Percentiles rank a stretch among this genome's conserved stretches.
phyloP scores from a whole-genome alignment of 2,113 vertebrate genomes.

The Hirundichthys speculiger region DNA sequence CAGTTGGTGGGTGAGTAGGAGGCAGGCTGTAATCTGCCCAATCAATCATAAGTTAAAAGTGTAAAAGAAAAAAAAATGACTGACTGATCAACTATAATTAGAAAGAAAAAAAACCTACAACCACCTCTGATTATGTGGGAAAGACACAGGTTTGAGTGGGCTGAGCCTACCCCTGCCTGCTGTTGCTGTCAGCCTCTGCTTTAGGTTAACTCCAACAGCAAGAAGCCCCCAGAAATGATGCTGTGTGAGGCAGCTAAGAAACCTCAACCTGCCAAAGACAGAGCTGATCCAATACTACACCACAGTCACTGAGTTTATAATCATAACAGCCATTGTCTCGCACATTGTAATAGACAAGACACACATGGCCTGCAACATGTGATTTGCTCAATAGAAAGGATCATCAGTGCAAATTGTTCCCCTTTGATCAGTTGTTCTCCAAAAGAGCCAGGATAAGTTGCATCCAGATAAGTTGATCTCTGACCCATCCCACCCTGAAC shows the following conservation, averaged over 20 bases:
- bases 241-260: neutral
- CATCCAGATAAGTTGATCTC: constrained; percentile 2
- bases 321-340: constrained; percentile 1
- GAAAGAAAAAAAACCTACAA: too few species aligned
- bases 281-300: neutral
- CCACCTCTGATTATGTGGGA: too few species aligned
- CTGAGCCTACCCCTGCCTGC: too few species aligned
- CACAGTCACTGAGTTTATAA: neutral
- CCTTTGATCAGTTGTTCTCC: constrained; percentile 11
- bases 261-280: constrained; percentile 4
- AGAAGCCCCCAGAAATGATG: too few species aligned
- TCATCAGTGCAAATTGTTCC: constrained; percentile 9
- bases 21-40: too few species aligned
- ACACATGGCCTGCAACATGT: neutral
- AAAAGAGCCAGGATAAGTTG: neutral
- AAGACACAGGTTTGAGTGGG: too few species aligned
- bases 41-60: too few species aligned
- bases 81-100: too few species aligned
- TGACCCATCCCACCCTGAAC: neutral
- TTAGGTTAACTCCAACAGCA: neutral
- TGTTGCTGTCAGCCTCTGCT: too few species aligned
- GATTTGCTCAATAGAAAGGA: constrained; percentile 6
- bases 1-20: too few species aligned
- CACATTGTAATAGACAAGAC: constrained; percentile 3
- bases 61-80: too few species aligned